These are phyloP conservation scores for Oegoconia quadripuncta DNA, from an alignment of 2,888 invertebrate genomes.

Conservation along the genomic window DNA sequence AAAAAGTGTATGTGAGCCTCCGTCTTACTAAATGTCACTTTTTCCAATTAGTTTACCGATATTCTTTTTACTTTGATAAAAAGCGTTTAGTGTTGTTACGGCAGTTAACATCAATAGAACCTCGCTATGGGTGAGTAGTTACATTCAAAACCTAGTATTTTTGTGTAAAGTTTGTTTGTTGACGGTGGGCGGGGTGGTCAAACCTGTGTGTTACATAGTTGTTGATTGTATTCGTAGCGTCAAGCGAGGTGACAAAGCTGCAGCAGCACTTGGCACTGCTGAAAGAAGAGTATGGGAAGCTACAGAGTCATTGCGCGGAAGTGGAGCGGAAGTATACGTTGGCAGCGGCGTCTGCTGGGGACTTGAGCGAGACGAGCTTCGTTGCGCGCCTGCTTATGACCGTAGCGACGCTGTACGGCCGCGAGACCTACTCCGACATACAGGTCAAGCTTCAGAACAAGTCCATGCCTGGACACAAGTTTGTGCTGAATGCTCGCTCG, in stretches of 20 bases:
- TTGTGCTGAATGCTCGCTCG: conserved; percentile 92
- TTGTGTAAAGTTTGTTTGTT: conserved; percentile 33
- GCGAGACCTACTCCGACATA: conserved; percentile 90
- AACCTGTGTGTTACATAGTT: background rate
- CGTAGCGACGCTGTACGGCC: conserved; percentile 89
- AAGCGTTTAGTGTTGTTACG: conserved; percentile 35
- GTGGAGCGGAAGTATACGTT: conserved; percentile 91
- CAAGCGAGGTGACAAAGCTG: conserved; percentile 82
- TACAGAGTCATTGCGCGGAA: conserved; percentile 89
- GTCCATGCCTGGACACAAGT: conserved; percentile 90
- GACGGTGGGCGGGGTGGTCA: conserved; percentile 61
- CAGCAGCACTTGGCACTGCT: conserved; percentile 92
- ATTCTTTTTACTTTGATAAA: conserved; percentile 36
- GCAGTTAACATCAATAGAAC: conserved; percentile 30
- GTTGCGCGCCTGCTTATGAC: conserved; percentile 89
- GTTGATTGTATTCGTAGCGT: conserved; percentile 63
- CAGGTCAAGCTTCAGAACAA: conserved; percentile 85
- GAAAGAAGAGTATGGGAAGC: conserved; percentile 93
- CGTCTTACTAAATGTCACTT: conserved; percentile 38
- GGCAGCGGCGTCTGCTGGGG: conserved; percentile 83
- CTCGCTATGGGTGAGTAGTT: conserved; percentile 65
- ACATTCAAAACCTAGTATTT: conserved; percentile 28
- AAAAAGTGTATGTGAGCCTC: too few relatives aligned
- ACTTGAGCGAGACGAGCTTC: conserved; percentile 87
- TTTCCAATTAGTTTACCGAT: conserved; percentile 36